Evolutionary conservation across 1,140 invertebrate species (phyloP).

Genomic region (Sitobion miscanthi): DNA sequence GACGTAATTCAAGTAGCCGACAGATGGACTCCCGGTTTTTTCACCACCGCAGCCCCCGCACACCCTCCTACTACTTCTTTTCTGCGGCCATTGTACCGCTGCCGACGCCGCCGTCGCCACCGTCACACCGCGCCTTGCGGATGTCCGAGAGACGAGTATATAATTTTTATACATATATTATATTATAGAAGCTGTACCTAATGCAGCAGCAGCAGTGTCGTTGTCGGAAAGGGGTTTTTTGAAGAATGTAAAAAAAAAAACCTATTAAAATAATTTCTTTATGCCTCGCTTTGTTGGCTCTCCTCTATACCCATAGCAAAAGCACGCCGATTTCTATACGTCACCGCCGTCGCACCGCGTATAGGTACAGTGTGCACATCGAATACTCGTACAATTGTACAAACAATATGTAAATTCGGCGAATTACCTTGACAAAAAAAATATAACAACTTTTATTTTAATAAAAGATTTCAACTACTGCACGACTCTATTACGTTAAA

Average conservation of each 20-base stretch:
- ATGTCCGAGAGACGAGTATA: constrained; percentile 40
- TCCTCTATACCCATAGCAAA: neutral
- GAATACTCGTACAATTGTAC: neutral
- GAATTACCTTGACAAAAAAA: neutral
- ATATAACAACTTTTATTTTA: neutral
- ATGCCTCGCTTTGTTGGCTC: constrained; percentile 14
- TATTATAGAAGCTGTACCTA: neutral
- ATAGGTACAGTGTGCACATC: neutral
- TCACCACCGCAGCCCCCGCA: constrained; percentile 5
- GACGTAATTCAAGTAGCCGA: constrained; percentile 57
- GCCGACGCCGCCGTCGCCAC: neutral
- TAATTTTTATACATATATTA: neutral
- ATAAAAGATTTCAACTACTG: neutral
- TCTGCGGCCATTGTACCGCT: constrained; percentile 15
- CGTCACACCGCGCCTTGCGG: neutral
- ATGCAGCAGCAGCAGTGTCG: constrained; percentile 5
- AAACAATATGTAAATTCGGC: neutral
- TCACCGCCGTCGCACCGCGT: neutral
- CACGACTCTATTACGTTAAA: neutral
- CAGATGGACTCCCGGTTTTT: constrained; percentile 43
- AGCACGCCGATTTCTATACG: constrained; percentile 32
- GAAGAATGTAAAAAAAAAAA: constrained; percentile 21
- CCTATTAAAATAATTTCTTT: constrained; percentile 36
- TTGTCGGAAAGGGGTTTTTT: constrained; percentile 40
- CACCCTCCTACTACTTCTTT: neutral